phyloP scores from a whole-genome alignment of 1,140 invertebrate species.

The Theocolax elegans region DNA sequence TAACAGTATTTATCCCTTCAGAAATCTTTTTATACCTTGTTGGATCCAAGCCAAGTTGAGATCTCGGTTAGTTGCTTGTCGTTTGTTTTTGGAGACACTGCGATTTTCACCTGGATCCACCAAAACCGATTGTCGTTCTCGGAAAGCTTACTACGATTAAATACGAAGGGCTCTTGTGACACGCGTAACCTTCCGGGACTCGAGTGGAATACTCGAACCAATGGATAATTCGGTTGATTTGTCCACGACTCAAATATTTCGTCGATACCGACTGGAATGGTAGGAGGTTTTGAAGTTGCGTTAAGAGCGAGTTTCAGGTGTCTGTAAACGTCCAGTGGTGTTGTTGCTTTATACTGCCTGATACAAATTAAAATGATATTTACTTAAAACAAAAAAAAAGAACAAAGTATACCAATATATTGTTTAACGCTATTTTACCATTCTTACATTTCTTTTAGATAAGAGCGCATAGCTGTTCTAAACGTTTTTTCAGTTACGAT shows the following conservation, averaged over 20 bases:
- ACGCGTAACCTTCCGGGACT: neutral
- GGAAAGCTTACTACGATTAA: neutral
- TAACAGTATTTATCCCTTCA: no score
- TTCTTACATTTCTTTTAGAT: constrained; percentile 68
- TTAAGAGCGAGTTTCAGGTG: constrained; percentile 68
- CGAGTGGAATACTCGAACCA: constrained; percentile 62
- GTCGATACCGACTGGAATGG: neutral
- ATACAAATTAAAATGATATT: constrained; percentile 24
- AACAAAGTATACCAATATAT: no score
- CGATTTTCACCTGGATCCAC: constrained; percentile 24
- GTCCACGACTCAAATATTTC: constrained; percentile 72
- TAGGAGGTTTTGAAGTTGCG: neutral
- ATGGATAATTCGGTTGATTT: constrained; percentile 75
- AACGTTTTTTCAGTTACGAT: constrained; percentile 75
- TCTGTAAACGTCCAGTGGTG: constrained; percentile 76
- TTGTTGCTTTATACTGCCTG: constrained; percentile 59
- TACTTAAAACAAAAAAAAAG: no score
- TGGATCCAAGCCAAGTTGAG: neutral
- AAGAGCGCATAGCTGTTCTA: constrained; percentile 70
- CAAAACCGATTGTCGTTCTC: neutral
- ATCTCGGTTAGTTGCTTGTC: neutral
- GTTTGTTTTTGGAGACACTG: neutral
- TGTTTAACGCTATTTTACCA: no score
- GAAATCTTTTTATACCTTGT: no score
- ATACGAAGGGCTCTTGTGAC: constrained; percentile 3